These are phyloP conservation scores for Phylloscopus collybita DNA, from an alignment of 2,797 vertebrate species.

Conservation along the genomic window DNA sequence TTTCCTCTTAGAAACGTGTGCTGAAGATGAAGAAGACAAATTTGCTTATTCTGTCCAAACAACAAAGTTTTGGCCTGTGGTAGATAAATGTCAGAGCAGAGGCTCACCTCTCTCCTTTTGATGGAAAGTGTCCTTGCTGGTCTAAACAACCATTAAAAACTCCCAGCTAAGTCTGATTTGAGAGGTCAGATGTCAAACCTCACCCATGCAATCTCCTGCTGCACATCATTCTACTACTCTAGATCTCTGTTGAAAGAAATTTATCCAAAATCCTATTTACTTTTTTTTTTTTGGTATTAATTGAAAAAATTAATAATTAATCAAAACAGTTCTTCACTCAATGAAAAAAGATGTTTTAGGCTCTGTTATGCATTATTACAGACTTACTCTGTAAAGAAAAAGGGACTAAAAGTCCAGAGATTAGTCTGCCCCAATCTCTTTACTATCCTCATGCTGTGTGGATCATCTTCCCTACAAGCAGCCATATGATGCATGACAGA, in stretches of 20 bases:
- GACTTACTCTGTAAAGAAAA: neutral
- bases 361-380: neutral
- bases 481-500: neutral
- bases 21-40: neutral
- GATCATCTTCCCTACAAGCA: neutral
- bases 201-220: conserved; percentile 33
- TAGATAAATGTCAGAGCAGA: neutral
- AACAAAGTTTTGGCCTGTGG: neutral
- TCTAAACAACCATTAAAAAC: conserved; percentile 30
- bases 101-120: neutral
- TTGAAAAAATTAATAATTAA: neutral
- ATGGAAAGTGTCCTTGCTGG: neutral
- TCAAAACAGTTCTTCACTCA: neutral
- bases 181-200: conserved; percentile 39
- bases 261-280: conserved; percentile 36
- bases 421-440: neutral
- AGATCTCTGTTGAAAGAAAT: conserved; percentile 30
- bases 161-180: conserved; percentile 6
- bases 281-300: neutral
- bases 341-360: neutral
- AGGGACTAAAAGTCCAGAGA: neutral
- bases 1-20: neutral
- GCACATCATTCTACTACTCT: conserved; percentile 35
- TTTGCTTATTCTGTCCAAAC: neutral
- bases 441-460: neutral